A percentile compares a stretch with the other conserved stretches of the same genome.
Conservation (phyloP, 1,140 invertebrate genomes). For the Acromyrmex echinatior region DNA sequence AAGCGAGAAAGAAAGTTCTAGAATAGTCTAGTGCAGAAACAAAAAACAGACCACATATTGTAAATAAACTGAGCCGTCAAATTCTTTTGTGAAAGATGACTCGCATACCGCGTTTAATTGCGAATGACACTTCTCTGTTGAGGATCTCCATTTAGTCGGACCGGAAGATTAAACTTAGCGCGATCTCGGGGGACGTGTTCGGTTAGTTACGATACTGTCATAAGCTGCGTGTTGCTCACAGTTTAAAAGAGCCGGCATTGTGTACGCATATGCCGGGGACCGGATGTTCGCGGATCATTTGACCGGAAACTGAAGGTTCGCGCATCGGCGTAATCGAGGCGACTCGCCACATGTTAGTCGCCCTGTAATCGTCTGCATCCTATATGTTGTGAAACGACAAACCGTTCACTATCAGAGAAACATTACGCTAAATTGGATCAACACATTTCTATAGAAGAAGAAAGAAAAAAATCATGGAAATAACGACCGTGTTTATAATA, state of each 20-base stretch:
- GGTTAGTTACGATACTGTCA: slow-evolving; percentile 42
- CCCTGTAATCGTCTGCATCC: slow-evolving; percentile 79
- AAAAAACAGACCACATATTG: background rate
- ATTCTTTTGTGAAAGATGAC: background rate
- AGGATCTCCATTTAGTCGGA: slow-evolving; percentile 3
- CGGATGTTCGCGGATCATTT: slow-evolving; percentile 84
- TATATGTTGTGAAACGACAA: slow-evolving; percentile 52
- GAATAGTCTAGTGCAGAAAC: no score
- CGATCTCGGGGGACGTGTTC: slow-evolving; percentile 19
- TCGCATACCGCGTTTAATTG: slow-evolving; percentile 5
- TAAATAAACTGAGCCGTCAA: background rate
- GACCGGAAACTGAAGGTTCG: slow-evolving; percentile 83
- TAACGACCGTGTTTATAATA: background rate
- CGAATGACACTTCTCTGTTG: slow-evolving; percentile 25
- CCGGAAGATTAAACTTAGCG: slow-evolving; percentile 48
- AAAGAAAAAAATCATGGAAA: background rate
- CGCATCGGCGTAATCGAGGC: slow-evolving; percentile 79
- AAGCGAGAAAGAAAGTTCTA: no score
- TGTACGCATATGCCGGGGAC: slow-evolving; percentile 60
- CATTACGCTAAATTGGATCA: background rate
- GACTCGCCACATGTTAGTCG: slow-evolving; percentile 75
- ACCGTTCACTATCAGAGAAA: background rate
- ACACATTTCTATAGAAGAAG: background rate
- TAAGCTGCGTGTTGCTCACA: slow-evolving; percentile 27
- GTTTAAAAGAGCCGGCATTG: slow-evolving; percentile 59